These are phyloP conservation scores for Eledona agricola DNA, from an alignment of 2,888 invertebrate species.

Conservation along the genomic window DNA sequence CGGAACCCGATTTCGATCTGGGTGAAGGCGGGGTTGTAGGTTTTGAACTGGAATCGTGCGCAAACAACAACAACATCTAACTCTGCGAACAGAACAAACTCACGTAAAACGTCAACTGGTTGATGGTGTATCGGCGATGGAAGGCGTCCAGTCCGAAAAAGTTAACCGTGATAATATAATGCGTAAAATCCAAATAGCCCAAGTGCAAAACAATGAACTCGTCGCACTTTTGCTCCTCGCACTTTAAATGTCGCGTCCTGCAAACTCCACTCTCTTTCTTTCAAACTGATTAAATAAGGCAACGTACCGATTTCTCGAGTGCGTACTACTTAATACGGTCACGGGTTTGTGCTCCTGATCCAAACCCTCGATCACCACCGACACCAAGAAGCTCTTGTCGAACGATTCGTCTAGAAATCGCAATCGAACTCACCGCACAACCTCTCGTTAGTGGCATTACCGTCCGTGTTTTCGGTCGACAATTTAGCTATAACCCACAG, in stretches of 20 bases:
- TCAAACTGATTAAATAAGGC: conserved; percentile 1
- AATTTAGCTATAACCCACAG: conserved; percentile 91
- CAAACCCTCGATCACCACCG: conserved; percentile 84
- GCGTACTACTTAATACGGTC: conserved; percentile 71
- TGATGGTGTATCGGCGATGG: conserved; percentile 84
- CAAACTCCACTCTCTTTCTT: conserved; percentile 25
- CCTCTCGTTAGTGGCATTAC: conserved; percentile 65
- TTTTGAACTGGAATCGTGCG: conserved; percentile 91
- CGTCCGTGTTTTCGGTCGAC: conserved; percentile 83
- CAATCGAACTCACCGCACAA: conserved; percentile 2
- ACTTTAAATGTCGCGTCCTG: conserved; percentile 84
- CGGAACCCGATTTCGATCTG: conserved; percentile 98
- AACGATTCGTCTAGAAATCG: conserved; percentile 87
- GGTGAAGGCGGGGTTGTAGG: conserved; percentile 94
- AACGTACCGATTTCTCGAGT: conserved; percentile 75
- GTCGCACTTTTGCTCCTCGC: conserved; percentile 82
- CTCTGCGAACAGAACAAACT: no score
- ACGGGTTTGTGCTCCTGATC: conserved; percentile 77
- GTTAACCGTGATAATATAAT: conserved; percentile 84
- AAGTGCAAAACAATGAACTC: conserved; percentile 90
- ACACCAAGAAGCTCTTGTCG: conserved; percentile 88
- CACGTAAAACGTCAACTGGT: conserved; percentile 85
- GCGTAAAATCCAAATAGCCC: conserved; percentile 87
- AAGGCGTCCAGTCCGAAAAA: conserved; percentile 87
- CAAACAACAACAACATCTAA: no score